phyloP scores from a whole-genome alignment of 2,113 vertebrate species.

The Campylomormyrus numenius region DNA sequence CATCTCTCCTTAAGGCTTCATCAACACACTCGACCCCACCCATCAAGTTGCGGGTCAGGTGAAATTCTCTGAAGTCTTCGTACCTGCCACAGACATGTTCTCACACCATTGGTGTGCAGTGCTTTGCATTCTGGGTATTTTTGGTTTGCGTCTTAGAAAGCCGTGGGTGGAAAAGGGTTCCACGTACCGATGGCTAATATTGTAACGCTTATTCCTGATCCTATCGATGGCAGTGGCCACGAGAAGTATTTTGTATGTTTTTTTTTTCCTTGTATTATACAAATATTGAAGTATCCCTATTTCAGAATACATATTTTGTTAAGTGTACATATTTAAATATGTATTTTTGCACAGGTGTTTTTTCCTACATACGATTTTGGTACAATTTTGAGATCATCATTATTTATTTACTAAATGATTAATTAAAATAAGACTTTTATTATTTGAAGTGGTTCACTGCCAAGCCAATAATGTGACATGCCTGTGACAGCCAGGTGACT shows the following conservation, averaged over 20 bases:
- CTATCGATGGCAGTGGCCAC: conserved; percentile 61
- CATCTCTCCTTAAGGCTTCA: neutral
- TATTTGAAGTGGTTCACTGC: conserved; percentile 99
- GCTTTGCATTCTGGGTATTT: neutral
- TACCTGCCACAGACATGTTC: neutral
- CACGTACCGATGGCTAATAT: conserved; percentile 24
- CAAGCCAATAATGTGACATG: conserved; percentile 86
- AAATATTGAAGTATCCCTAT: conserved; percentile 92
- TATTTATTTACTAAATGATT: conserved; percentile 83
- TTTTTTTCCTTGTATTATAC: conserved; percentile 75
- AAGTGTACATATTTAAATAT: conserved; percentile 99
- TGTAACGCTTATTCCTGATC: conserved; percentile 75
- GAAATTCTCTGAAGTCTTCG: neutral
- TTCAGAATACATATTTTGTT: conserved; percentile 99
- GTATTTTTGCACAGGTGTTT: conserved; percentile 99
- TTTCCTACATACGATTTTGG: conserved; percentile 92
- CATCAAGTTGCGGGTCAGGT: neutral
- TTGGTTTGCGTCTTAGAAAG: neutral
- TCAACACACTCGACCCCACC: neutral
- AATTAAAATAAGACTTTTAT: conserved; percentile 74
- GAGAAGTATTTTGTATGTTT: conserved; percentile 53
- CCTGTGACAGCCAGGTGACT: conserved; percentile 54
- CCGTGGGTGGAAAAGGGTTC: neutral
- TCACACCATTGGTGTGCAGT: neutral
- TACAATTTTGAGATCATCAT: conserved; percentile 91